Evolutionary conservation across 2,888 invertebrate genomes (phyloP).

Genomic region (Conistra vaccinii): DNA sequence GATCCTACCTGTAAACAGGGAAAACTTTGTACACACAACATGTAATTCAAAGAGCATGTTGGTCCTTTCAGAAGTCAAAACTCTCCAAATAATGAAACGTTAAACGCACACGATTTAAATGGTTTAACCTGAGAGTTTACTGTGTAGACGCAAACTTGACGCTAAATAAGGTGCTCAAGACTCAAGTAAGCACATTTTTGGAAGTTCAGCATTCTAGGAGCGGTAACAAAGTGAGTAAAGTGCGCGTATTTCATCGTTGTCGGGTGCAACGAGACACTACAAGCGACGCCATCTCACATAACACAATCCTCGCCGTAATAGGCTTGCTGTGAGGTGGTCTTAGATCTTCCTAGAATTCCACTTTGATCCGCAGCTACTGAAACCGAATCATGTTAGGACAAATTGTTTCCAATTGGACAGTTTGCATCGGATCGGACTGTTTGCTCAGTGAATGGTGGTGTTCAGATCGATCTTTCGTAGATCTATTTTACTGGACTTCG

Average conservation of each 20-base stretch:
- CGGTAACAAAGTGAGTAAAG: slow-evolving; percentile 48
- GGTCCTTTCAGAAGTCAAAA: background rate
- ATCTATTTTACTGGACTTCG: background rate
- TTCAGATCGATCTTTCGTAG: background rate
- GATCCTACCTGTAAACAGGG: slow-evolving; percentile 23
- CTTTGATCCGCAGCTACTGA: slow-evolving; percentile 42
- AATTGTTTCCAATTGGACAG: slow-evolving; percentile 33
- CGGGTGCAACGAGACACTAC: slow-evolving; percentile 71
- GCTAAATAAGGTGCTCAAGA: slow-evolving; percentile 33
- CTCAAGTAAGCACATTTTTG: slow-evolving; percentile 50
- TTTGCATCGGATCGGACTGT: slow-evolving; percentile 31
- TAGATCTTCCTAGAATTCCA: slow-evolving; percentile 73
- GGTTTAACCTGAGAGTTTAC: slow-evolving; percentile 17
- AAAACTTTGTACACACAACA: slow-evolving; percentile 5
- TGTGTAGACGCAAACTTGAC: background rate
- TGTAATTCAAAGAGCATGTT: slow-evolving; percentile 11
- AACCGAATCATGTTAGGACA: slow-evolving; percentile 39
- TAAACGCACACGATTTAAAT: slow-evolving; percentile 3
- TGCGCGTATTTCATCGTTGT: slow-evolving; percentile 54
- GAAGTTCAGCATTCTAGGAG: slow-evolving; percentile 52
- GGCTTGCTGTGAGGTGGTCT: slow-evolving; percentile 74
- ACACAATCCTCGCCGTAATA: slow-evolving; percentile 76
- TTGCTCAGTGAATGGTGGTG: slow-evolving; percentile 1
- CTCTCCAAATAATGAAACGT: slow-evolving; percentile 15
- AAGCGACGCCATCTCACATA: slow-evolving; percentile 75